Evolutionary conservation across 1,140 invertebrate genomes (phyloP).

Genomic region (Rhysida immarginata): DNA sequence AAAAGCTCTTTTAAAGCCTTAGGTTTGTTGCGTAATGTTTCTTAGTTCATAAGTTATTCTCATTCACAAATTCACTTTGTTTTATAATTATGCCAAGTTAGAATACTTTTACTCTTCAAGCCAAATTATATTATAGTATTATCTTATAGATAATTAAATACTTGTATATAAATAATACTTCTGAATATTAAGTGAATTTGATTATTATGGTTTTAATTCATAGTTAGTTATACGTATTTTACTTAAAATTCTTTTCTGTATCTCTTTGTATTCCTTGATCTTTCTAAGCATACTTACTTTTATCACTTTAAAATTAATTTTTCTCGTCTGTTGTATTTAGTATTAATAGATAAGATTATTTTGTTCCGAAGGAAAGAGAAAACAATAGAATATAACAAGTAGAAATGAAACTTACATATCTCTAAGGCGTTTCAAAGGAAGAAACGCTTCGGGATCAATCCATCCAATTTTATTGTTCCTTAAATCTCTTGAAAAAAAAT

Average conservation of each 20-base stretch:
- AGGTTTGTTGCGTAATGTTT: too few relatives aligned
- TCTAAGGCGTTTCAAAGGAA: constrained; percentile 54
- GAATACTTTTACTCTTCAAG: too few relatives aligned
- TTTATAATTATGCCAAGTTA: too few relatives aligned
- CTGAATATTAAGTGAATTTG: too few relatives aligned
- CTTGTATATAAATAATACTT: too few relatives aligned
- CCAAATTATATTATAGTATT: too few relatives aligned
- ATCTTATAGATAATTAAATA: too few relatives aligned
- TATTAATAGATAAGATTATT: background rate
- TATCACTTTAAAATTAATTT: background rate
- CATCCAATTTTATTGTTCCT: constrained; percentile 67
- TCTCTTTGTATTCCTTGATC: background rate
- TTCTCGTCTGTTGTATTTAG: background rate
- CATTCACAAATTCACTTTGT: too few relatives aligned
- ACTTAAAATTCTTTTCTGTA: background rate
- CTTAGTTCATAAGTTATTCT: too few relatives aligned
- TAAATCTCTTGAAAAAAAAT: constrained; percentile 48
- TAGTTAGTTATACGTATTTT: too few relatives aligned
- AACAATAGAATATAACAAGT: background rate
- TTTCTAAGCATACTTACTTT: background rate
- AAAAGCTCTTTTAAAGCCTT: too few relatives aligned
- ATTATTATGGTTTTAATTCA: too few relatives aligned
- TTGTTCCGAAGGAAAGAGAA: background rate
- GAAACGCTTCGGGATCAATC: constrained; percentile 74
- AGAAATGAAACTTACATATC: constrained; percentile 61